These are phyloP conservation scores for Tupaia tana DNA, from an alignment of 2,113 vertebrate species.

Conservation along the genomic window DNA sequence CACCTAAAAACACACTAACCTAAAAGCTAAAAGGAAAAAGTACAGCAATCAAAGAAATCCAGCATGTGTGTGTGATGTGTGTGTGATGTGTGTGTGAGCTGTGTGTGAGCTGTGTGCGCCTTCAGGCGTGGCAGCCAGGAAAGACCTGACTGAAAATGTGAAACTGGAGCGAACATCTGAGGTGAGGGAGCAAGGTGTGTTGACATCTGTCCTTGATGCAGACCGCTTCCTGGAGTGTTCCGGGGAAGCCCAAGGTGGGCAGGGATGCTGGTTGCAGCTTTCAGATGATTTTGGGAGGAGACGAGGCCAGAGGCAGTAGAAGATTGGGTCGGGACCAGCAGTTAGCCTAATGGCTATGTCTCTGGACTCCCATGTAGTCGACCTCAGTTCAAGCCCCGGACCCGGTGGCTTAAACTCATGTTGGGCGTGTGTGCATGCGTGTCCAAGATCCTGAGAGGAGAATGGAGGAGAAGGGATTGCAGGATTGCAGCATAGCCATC, in stretches of 20 bases:
- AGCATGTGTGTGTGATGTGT: background rate
- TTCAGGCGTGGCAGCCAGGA: background rate
- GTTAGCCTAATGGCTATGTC: no score
- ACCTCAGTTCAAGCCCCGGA: no score
- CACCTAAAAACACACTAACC: background rate
- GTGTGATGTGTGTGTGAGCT: background rate
- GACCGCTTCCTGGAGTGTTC: background rate
- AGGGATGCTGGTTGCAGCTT: background rate
- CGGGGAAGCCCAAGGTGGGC: background rate
- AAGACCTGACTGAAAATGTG: background rate
- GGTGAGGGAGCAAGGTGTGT: background rate
- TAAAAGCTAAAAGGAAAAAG: background rate
- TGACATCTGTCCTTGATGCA: background rate
- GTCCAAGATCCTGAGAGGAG: no score
- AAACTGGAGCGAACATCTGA: background rate
- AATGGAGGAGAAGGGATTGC: no score
- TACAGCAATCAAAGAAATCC: background rate
- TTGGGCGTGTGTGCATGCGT: no score
- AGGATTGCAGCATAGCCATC: no score
- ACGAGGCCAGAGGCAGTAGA: background rate
- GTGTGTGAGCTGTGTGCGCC: background rate
- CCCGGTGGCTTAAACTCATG: no score
- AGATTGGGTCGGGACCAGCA: background rate
- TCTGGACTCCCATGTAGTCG: no score
- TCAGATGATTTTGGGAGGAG: no score